These are phyloP conservation scores for Brachionus paranguensis DNA, from an alignment of 1,140 invertebrate genomes.

Conservation along the genomic window DNA sequence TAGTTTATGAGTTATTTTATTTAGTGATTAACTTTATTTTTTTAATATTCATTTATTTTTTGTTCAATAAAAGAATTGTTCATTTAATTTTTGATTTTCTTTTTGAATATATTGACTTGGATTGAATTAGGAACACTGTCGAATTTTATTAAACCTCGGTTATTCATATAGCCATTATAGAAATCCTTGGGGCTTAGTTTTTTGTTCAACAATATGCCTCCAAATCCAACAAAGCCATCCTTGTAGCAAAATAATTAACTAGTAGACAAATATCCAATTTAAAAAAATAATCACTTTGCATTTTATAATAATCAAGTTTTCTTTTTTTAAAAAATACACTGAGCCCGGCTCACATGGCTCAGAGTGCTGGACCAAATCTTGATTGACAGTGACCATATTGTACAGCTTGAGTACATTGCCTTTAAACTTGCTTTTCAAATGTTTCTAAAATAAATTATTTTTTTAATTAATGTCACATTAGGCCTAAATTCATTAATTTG, in stretches of 20 bases:
- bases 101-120: not conserved
- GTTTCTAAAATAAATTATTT: not conserved
- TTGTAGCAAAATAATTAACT: not conserved
- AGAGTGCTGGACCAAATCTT: not conserved
- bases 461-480: not conserved
- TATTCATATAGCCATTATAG: slow-evolving; percentile 38
- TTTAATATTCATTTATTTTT: not conserved
- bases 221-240: slow-evolving; percentile 29
- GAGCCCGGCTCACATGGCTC: not conserved
- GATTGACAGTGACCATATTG: not conserved
- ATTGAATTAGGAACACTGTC: slow-evolving; percentile 1
- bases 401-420: not conserved
- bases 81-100: not conserved
- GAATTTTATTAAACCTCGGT: slow-evolving; percentile 25
- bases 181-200: slow-evolving; percentile 11
- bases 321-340: slow-evolving; percentile 19
- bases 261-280: not conserved
- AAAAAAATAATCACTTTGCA: slow-evolving; percentile 18
- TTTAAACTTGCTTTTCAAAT: slow-evolving; percentile 4
- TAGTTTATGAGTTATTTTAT: not conserved
- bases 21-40: not conserved
- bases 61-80: not conserved
- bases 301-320: slow-evolving; percentile 20
- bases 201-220: not conserved
- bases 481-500: not conserved